These are phyloP conservation scores for Zaprionus ghesquierei DNA, from an alignment of 1,140 invertebrate genomes.

Conservation along the genomic window DNA sequence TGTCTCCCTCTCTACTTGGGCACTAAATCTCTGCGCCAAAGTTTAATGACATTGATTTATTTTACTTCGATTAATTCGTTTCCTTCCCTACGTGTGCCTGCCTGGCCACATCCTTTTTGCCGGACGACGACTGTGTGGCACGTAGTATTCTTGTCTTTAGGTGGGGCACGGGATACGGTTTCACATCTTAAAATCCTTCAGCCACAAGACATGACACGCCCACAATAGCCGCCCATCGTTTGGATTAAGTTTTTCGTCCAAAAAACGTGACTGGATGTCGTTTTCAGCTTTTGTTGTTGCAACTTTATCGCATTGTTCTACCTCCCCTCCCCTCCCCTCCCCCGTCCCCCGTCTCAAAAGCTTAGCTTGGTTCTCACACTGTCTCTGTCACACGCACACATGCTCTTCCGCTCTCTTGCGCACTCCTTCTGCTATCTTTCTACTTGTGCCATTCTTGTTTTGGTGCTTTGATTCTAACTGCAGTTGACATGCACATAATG, in stretches of 20 bases:
- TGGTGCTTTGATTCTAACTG: slow-evolving; percentile 75
- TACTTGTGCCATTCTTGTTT: slow-evolving; percentile 37
- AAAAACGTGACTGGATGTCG: slow-evolving; percentile 76
- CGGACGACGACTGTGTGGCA: slow-evolving; percentile 70
- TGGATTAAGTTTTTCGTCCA: slow-evolving; percentile 77
- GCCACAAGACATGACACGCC: slow-evolving; percentile 20
- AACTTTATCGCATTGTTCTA: slow-evolving; percentile 51
- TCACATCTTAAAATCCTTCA: slow-evolving; percentile 46
- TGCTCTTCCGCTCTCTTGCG: not conserved
- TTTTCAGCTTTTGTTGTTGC: slow-evolving; percentile 60
- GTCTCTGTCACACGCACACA: not conserved
- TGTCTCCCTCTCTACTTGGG: slow-evolving; percentile 6
- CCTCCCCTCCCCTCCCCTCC: not conserved
- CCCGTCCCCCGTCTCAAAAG: not conserved
- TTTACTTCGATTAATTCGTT: slow-evolving; percentile 82
- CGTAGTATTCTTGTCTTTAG: slow-evolving; percentile 52
- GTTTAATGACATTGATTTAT: slow-evolving; percentile 82
- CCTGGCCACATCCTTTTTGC: slow-evolving; percentile 34
- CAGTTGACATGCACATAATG: slow-evolving; percentile 81
- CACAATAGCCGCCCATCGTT: not conserved
- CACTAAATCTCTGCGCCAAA: slow-evolving; percentile 69
- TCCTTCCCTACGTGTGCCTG: slow-evolving; percentile 35
- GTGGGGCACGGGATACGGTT: slow-evolving; percentile 67
- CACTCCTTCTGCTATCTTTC: slow-evolving; percentile 12
- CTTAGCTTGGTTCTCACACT: slow-evolving; percentile 3